A percentile compares a stretch with the other conserved stretches of the same genome.
phyloP scores from a whole-genome alignment of 1,140 invertebrate species.

The Marisa cornuarietis region DNA sequence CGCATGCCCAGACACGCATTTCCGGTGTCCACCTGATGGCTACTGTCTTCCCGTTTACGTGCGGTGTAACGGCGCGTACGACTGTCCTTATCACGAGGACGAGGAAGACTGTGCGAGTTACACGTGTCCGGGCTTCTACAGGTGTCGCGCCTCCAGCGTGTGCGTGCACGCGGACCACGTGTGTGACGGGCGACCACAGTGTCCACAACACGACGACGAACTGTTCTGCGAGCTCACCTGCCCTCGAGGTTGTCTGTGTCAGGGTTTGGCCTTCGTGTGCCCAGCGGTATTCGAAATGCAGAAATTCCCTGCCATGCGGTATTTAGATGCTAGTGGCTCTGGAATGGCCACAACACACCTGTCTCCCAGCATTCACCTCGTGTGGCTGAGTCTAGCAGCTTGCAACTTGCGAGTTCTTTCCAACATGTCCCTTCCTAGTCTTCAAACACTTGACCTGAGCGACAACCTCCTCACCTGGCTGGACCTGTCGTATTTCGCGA shows the following conservation, averaged over 20 bases:
- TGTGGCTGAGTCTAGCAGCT: background rate
- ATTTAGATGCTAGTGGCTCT: background rate
- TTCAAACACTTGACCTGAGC: constrained; percentile 6
- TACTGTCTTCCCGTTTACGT: background rate
- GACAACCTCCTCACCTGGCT: constrained; percentile 6
- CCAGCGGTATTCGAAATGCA: background rate
- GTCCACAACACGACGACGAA: constrained; percentile 24
- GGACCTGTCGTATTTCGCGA: background rate
- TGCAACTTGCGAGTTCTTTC: background rate
- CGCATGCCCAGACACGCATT: background rate
- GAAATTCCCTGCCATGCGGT: background rate
- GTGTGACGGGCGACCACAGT: constrained; percentile 11
- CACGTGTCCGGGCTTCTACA: constrained; percentile 21
- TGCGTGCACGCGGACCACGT: constrained; percentile 12
- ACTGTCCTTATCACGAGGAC: constrained; percentile 2
- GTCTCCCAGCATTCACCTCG: background rate
- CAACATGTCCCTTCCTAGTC: background rate
- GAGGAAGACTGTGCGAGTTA: background rate
- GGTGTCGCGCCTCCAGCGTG: constrained; percentile 4
- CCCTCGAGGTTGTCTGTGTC: constrained; percentile 34
- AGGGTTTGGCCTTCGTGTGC: constrained; percentile 5
- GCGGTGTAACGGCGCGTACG: constrained; percentile 7
- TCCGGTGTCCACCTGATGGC: background rate
- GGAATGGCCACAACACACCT: background rate
- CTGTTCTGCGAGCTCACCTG: constrained; percentile 11